These are phyloP conservation scores for Megaceryle torquata DNA, from an alignment of 2,113 vertebrate genomes.

Conservation along the genomic window DNA sequence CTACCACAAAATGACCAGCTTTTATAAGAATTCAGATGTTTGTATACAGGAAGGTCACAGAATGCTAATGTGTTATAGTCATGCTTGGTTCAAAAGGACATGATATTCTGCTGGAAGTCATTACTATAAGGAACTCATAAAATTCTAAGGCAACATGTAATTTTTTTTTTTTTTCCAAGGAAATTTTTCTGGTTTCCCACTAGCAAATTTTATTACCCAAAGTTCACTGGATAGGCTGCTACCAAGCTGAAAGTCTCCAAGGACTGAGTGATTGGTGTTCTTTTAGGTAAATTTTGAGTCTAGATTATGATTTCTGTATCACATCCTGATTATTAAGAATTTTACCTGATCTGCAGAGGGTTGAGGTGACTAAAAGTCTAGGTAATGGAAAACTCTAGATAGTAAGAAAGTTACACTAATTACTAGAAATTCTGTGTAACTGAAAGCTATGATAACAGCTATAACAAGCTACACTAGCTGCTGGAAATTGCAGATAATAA, in stretches of 20 bases:
- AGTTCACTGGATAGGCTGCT: not conserved
- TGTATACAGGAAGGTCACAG: not conserved
- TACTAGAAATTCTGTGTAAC: not conserved
- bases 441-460: not conserved
- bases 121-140: not conserved
- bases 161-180: not conserved
- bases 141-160: not conserved
- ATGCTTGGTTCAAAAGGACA: not conserved
- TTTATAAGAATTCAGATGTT: not conserved
- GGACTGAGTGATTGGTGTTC: rapidly evolving
- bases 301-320: not conserved
- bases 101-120: not conserved
- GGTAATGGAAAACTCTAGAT: not conserved
- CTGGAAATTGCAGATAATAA: not conserved
- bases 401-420: not conserved
- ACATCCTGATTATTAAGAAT: not conserved
- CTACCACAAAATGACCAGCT: not conserved
- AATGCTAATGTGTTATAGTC: not conserved
- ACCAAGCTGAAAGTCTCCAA: not conserved
- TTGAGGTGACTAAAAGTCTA: not conserved
- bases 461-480: not conserved
- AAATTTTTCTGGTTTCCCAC: not conserved
- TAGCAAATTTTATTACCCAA: not conserved
- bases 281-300: not conserved
- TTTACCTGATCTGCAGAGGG: not conserved